A percentile compares a stretch with the other conserved stretches of the same genome.
Conservation (phyloP, 92 coral and sea anemone species). For the Epizoanthus illoricatus region DNA sequence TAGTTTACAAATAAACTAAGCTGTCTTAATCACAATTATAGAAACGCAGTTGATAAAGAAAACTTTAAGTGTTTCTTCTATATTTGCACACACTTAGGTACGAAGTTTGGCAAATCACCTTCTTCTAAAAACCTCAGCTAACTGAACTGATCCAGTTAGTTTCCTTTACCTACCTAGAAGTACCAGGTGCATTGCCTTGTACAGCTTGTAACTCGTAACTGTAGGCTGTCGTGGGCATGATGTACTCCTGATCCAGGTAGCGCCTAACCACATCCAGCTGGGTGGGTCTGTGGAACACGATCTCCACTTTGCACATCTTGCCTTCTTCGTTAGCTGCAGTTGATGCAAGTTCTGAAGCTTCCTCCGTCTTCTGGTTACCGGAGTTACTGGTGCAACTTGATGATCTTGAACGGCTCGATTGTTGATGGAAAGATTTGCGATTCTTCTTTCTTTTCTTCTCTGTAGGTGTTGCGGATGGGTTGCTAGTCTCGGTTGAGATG, state of each 20-base stretch:
- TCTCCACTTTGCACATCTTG: constrained; percentile 11
- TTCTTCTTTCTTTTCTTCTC: background rate
- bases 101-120: no score
- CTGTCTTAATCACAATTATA: no score
- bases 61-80: no score
- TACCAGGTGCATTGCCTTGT: constrained; percentile 4
- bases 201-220: background rate
- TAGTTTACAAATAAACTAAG: no score
- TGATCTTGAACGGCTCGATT: background rate
- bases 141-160: background rate
- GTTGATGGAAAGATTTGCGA: background rate
- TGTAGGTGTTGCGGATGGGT: background rate
- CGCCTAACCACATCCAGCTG: background rate
- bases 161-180: constrained; percentile 13
- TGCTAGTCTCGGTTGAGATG: background rate
- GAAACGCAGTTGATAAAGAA: no score
- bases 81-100: no score
- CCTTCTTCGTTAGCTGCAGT: background rate
- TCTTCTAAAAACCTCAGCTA: background rate
- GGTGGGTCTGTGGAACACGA: background rate
- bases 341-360: background rate
- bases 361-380: background rate
- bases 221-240: constrained; percentile 1
- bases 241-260: constrained; percentile 3
- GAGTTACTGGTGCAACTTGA: background rate